Conservation (phyloP, 2,888 invertebrate genomes). For the Candidula unifasciata region DNA sequence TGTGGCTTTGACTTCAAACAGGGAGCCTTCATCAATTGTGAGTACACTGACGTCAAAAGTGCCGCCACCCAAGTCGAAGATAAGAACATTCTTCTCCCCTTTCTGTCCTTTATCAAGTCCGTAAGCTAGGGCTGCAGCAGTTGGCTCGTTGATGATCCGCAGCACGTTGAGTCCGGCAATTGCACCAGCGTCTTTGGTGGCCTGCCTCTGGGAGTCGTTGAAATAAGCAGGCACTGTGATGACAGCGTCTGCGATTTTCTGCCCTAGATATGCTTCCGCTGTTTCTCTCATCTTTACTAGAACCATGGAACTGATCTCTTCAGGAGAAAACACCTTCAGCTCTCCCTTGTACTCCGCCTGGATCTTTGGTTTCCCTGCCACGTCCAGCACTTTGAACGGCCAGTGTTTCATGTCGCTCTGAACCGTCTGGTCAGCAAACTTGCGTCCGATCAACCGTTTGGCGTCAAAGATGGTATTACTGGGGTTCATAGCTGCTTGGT, state of each 20-base stretch:
- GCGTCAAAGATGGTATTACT: slow-evolving; percentile 83
- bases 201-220: slow-evolving; percentile 77
- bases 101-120: slow-evolving; percentile 80
- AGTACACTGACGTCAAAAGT: slow-evolving; percentile 96
- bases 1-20: slow-evolving; percentile 96
- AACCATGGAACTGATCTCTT: slow-evolving; percentile 94
- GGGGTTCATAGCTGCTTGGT: slow-evolving; percentile 83
- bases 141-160: slow-evolving; percentile 88
- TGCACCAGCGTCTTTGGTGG: slow-evolving; percentile 80
- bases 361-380: slow-evolving; percentile 74
- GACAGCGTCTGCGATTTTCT: slow-evolving; percentile 76
- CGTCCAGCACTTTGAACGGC: slow-evolving; percentile 83
- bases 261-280: slow-evolving; percentile 78
- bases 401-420: slow-evolving; percentile 89
- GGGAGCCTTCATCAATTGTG: slow-evolving; percentile 95
- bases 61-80: slow-evolving; percentile 88
- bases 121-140: slow-evolving; percentile 81
- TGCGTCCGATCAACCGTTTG: slow-evolving; percentile 87
- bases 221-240: slow-evolving; percentile 78
- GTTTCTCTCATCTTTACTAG: too few relatives aligned
- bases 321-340: slow-evolving; percentile 90
- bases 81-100: slow-evolving; percentile 81
- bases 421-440: slow-evolving; percentile 87
- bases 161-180: slow-evolving; percentile 89
- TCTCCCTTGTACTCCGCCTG: slow-evolving; percentile 89